Evolutionary conservation across 1,140 invertebrate genomes (phyloP).

Genomic region (Caerostris extrusa): DNA sequence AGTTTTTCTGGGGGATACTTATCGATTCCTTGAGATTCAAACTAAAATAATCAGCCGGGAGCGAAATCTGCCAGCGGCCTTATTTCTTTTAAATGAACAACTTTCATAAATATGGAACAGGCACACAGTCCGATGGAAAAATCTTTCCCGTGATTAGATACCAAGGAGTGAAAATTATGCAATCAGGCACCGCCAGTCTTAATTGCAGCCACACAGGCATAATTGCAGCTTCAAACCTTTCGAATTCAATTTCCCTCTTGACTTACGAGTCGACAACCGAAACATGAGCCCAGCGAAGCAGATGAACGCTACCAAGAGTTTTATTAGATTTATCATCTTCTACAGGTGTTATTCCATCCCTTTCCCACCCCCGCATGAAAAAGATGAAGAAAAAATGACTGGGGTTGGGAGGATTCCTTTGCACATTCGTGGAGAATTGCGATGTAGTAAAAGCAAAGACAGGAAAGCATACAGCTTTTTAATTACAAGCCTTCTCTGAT

Average conservation of each 20-base stretch:
- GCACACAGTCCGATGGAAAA: not conserved
- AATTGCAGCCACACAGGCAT: slow-evolving; percentile 2
- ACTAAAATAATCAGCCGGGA: not conserved
- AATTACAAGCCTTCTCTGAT: not conserved
- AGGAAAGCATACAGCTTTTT: not conserved
- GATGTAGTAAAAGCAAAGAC: not conserved
- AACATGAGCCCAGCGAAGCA: not conserved
- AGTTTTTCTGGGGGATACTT: not conserved
- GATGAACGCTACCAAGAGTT: not conserved
- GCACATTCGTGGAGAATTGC: not conserved
- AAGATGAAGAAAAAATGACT: not conserved
- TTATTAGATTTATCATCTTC: slow-evolving; percentile 18
- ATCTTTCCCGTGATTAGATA: not conserved
- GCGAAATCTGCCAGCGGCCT: not conserved
- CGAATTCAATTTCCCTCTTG: not conserved
- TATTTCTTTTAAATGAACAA: not conserved
- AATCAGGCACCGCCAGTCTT: not conserved
- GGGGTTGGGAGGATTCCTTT: not conserved
- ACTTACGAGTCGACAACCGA: not conserved
- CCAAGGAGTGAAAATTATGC: not conserved
- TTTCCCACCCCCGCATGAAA: not conserved
- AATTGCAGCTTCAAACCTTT: slow-evolving; percentile 13
- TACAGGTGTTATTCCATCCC: not conserved
- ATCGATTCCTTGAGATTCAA: not conserved
- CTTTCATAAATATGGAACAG: slow-evolving; percentile 36